Evolutionary conservation across 2,113 vertebrate genomes (phyloP), one percentile per base, ranked within the genome.

Genomic region (Struthidea cinerea): DNA sequence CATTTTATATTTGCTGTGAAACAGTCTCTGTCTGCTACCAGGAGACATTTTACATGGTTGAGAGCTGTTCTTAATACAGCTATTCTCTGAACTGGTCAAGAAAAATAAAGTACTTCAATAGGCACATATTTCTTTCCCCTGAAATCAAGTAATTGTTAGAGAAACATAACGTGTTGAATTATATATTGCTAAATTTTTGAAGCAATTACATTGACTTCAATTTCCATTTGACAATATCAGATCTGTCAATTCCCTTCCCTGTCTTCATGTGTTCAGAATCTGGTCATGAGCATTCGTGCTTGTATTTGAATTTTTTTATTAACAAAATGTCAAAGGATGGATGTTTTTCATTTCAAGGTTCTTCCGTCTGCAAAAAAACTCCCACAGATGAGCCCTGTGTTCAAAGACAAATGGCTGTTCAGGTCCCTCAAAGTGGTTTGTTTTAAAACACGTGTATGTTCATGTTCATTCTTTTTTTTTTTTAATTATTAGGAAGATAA

Each of bases 91-190:
- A 73, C 81, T 50, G 63, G 79, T 84, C 87, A 93, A 82, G 95
- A 78, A 88, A 73, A 93, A 84, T 52, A 90, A 88, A 93, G 65
- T 79, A 56, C 44, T 61, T 46, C 78, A 93, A 89, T 75, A 81
- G 46, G 28, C 42, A 84, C 11, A 24, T 92, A 87, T 90, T 93
- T 97, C 63, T 93, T 93, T 82, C 47, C 57, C 37, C 59, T 73
- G 39, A 77, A 91, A 95, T 87, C 76, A 87, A 93, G 65, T 68
- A 37, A 78, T 96, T 96, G 81, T 77, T 90, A 84, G 52, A 96
- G 73, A 96, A 91, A 95, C 22, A 47, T n/a, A 92, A 90, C 0
- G 0, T 37, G 30, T 53, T 79, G 61, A 88, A 84, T 93, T 76
- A 89, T 53, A 93, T 87, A 89, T 90, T 79, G 64, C n/a, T 57